phyloP scores from a whole-genome alignment of 2,888 invertebrate species.

The Cosmopolites sordidus region DNA sequence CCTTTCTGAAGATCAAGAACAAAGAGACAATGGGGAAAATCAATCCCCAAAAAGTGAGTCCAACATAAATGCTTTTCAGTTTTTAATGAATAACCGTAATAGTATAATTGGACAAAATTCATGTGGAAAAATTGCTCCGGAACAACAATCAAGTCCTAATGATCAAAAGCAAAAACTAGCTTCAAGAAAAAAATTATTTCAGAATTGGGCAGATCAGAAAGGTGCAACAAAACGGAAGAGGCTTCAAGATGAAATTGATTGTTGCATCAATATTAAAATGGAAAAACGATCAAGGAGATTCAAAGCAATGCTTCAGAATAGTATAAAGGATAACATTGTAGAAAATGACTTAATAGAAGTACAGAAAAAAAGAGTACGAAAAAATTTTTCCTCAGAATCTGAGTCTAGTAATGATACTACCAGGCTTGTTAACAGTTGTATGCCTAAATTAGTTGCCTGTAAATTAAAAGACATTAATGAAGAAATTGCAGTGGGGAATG shows the following conservation, averaged over 20 bases:
- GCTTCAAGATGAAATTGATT: constrained; percentile 56
- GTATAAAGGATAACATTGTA: constrained; percentile 1
- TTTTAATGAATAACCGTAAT: constrained; percentile 65
- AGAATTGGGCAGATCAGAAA: constrained; percentile 62
- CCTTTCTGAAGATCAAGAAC: not conserved
- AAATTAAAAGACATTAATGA: constrained; percentile 14
- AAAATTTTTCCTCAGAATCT: constrained; percentile 19
- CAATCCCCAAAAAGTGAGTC: not conserved
- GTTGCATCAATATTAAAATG: constrained; percentile 56
- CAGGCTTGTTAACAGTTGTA: not conserved
- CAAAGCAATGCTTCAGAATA: constrained; percentile 48
- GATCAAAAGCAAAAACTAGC: constrained; percentile 27
- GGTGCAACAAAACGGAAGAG: constrained; percentile 56
- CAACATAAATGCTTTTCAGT: constrained; percentile 56
- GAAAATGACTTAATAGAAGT: not conserved
- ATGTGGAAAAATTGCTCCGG: constrained; percentile 54
- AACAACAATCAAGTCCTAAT: constrained; percentile 32
- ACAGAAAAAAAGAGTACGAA: constrained; percentile 11
- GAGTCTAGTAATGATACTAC: constrained; percentile 17
- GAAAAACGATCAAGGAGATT: constrained; percentile 58
- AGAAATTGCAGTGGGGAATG: constrained; percentile 12
- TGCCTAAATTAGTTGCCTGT: not conserved
- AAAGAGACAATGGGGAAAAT: not conserved
- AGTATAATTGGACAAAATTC: constrained; percentile 62
- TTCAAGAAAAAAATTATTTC: constrained; percentile 54